A percentile compares a stretch with the other conserved stretches of the same genome.
Conservation (phyloP, 2,113 vertebrate genomes). For the Pagrus major region DNA sequence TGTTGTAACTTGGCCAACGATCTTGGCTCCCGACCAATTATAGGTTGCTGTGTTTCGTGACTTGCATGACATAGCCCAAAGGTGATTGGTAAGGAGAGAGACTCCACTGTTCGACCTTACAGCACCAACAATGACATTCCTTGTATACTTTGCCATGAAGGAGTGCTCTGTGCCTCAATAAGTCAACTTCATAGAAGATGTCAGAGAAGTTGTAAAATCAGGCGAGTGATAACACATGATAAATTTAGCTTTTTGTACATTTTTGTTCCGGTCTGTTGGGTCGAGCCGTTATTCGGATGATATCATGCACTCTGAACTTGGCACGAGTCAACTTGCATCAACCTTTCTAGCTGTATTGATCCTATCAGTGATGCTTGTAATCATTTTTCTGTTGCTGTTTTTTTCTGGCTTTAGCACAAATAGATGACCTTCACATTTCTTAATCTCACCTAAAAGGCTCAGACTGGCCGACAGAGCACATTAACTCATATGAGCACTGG, state of each 20-base stretch:
- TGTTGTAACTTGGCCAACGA: too few relatives aligned
- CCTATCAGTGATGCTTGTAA: neutral
- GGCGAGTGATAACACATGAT: too few relatives aligned
- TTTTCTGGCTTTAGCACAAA: neutral
- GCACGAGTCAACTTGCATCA: neutral
- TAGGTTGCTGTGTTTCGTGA: too few relatives aligned
- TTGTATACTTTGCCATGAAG: neutral
- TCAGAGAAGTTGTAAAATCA: neutral
- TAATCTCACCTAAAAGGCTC: neutral
- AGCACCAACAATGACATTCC: neutral
- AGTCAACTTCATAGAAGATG: neutral
- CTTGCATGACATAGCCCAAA: too few relatives aligned
- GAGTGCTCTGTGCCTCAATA: neutral
- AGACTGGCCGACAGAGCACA: neutral
- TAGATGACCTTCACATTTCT: neutral
- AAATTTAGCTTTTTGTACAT: too few relatives aligned
- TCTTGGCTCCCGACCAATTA: too few relatives aligned
- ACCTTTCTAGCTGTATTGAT: neutral
- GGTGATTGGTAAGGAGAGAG: too few relatives aligned
- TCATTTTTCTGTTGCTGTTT: neutral
- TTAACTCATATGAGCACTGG: neutral
- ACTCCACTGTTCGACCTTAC: neutral
- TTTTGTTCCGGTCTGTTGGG: too few relatives aligned
- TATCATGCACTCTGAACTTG: slow-evolving; percentile 4
- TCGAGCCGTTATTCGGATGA: too few relatives aligned